These are phyloP conservation scores for Subanguina moxae DNA, from an alignment of 1,140 invertebrate genomes.

Conservation along the genomic window DNA sequence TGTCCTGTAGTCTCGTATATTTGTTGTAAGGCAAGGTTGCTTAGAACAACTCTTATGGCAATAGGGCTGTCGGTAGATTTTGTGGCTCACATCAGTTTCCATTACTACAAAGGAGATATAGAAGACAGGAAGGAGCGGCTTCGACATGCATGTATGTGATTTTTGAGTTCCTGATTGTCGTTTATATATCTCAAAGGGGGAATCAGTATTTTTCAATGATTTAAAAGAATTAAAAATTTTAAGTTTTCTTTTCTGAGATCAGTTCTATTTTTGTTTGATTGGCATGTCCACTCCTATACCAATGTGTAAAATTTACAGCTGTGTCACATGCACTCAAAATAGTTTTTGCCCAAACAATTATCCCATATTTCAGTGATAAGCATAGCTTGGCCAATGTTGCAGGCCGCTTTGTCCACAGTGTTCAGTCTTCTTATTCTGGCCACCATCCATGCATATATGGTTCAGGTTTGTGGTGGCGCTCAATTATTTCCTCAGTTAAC, in stretches of 20 bases:
- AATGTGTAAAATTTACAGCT: too few species aligned
- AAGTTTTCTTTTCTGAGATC: too few species aligned
- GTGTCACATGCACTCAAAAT: too few species aligned
- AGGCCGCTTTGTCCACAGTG: conserved; percentile 86
- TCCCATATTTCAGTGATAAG: conserved; percentile 72
- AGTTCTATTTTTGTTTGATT: too few species aligned
- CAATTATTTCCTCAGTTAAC: not conserved
- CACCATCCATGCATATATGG: conserved; percentile 84
- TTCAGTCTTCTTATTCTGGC: conserved; percentile 79
- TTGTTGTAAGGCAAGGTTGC: not conserved
- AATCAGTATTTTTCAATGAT: conserved; percentile 5
- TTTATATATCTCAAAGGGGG: conserved; percentile 4
- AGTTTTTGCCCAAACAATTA: too few species aligned
- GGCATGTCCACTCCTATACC: too few species aligned
- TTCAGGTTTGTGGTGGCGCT: conserved; percentile 38
- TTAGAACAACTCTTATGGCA: conserved; percentile 58
- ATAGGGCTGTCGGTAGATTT: conserved; percentile 63
- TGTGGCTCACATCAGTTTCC: conserved; percentile 62
- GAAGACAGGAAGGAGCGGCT: conserved; percentile 59
- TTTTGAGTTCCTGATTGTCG: not conserved
- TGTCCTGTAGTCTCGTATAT: conserved; percentile 3
- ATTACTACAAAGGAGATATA: conserved; percentile 63
- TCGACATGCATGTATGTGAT: not conserved
- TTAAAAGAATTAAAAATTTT: too few species aligned
- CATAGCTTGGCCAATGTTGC: conserved; percentile 86